A percentile compares a stretch with the other conserved stretches of the same genome.
phyloP scores from a whole-genome alignment of 2,888 invertebrate species.

The Zele albiditarsus region DNA sequence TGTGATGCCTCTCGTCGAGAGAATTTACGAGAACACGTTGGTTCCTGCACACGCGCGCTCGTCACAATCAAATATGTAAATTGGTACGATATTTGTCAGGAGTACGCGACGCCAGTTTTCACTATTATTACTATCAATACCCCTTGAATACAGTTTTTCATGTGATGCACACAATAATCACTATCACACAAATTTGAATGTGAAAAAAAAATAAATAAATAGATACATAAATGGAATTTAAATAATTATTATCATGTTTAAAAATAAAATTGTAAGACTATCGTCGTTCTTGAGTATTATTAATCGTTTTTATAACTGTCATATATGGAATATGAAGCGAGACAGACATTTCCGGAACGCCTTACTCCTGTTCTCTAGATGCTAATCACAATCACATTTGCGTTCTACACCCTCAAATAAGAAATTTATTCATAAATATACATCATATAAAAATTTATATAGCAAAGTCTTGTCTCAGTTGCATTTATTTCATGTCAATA shows the following conservation, averaged over 20 bases:
- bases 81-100: constrained; percentile 60
- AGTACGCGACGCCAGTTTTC: constrained; percentile 40
- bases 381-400: constrained; percentile 35
- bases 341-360: constrained; percentile 32
- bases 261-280: background rate
- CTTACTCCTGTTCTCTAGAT: constrained; percentile 33
- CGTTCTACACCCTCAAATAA: background rate
- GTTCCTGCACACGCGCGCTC: constrained; percentile 42
- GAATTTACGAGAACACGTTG: constrained; percentile 56
- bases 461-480: background rate
- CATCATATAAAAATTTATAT: background rate
- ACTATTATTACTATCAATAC: constrained; percentile 26
- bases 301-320: background rate
- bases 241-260: background rate
- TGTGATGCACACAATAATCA: constrained; percentile 16
- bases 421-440: constrained; percentile 38
- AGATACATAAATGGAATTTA: background rate
- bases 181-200: background rate
- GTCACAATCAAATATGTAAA: constrained; percentile 68
- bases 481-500: background rate
- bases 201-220: background rate
- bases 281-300: background rate
- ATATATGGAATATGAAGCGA: background rate
- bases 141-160: constrained; percentile 30
- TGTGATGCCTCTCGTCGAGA: constrained; percentile 33